phyloP scores from a whole-genome alignment of 1,140 invertebrate species.

The Drosophila leontia region DNA sequence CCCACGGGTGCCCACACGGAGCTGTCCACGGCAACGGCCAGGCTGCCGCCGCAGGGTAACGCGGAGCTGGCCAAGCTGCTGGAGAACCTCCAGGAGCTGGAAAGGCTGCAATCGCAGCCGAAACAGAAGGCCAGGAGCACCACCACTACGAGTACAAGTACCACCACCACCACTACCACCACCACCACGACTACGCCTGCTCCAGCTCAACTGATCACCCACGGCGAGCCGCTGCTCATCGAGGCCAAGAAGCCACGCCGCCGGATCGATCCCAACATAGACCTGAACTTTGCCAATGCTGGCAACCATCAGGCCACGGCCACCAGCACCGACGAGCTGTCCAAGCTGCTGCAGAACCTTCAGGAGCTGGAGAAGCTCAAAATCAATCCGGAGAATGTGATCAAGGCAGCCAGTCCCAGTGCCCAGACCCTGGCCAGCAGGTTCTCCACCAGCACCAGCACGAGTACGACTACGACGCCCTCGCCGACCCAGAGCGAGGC shows the following conservation, averaged over 20 bases:
- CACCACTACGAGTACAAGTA: constrained; percentile 29
- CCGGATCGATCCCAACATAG: constrained; percentile 79
- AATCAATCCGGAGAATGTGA: constrained; percentile 74
- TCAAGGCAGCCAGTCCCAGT: constrained; percentile 47
- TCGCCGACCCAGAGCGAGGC: constrained; percentile 34
- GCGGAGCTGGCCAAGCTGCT: constrained; percentile 72
- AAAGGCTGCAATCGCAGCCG: constrained; percentile 83
- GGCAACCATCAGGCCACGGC: constrained; percentile 64
- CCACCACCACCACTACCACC: constrained; percentile 23
- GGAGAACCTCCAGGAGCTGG: constrained; percentile 77
- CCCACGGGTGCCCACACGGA: constrained; percentile 65
- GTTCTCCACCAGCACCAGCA: constrained; percentile 33
- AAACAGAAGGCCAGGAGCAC: constrained; percentile 13
- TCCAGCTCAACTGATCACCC: constrained; percentile 66
- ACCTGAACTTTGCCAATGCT: constrained; percentile 67
- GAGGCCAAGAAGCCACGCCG: constrained; percentile 77
- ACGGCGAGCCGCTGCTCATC: constrained; percentile 71
- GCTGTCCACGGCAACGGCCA: constrained; percentile 64
- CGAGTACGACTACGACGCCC: constrained; percentile 8
- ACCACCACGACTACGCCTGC: constrained; percentile 42
- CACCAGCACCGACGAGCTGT: constrained; percentile 60
- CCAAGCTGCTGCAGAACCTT: constrained; percentile 74
- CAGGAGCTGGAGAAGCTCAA: constrained; percentile 76
- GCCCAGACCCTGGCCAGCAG: constrained; percentile 56
- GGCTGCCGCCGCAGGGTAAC: constrained; percentile 46